Percentiles rank a stretch among this genome's conserved stretches.
Conservation (phyloP, 2,888 invertebrate species). For the Anarsia innoxiella region DNA sequence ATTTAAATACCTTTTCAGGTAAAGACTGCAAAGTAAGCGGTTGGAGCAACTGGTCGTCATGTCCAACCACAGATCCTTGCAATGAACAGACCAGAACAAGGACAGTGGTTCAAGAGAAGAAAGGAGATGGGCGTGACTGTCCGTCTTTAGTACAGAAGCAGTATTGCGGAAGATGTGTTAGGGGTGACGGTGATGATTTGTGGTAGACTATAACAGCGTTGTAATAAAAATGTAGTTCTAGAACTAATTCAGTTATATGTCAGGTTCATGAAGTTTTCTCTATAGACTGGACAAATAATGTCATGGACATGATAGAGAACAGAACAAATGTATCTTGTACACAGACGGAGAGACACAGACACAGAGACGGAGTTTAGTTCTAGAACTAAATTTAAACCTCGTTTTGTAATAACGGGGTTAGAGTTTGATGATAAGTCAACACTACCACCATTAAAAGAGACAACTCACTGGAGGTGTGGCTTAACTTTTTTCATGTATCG, state of each 20-base stretch:
- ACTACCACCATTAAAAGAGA: no score
- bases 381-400: no score
- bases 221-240: conserved; percentile 10
- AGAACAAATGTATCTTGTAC: no score
- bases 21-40: conserved; percentile 88
- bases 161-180: conserved; percentile 43
- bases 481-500: no score
- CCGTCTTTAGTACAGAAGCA: conserved; percentile 46
- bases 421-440: no score
- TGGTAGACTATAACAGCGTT: conserved; percentile 34
- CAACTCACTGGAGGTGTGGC: no score
- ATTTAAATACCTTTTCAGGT: conserved; percentile 77
- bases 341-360: no score
- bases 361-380: no score
- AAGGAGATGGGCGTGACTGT: conserved; percentile 79
- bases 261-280: not conserved
- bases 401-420: no score
- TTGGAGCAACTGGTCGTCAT: conserved; percentile 89
- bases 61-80: conserved; percentile 89
- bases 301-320: not conserved
- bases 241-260: no score
- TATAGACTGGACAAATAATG: not conserved
- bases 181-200: conserved; percentile 46
- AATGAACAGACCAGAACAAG: conserved; percentile 88
- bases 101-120: conserved; percentile 81